Base-by-base conservation (phyloP, 1,140 invertebrate genomes). In the Cyclargus thomasi region DNA sequence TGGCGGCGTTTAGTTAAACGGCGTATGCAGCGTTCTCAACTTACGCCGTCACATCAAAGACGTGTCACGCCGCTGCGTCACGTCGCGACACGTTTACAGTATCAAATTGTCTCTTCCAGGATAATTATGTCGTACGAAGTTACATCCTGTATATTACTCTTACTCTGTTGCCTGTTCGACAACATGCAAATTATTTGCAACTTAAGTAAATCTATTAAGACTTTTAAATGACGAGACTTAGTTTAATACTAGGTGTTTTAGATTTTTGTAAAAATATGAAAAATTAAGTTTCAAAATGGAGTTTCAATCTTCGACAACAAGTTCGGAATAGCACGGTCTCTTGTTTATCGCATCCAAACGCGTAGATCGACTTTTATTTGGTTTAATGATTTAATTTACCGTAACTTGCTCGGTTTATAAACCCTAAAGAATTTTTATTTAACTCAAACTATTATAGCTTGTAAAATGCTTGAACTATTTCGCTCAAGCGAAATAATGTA, bases 1-100 rank as follows among this genome's bases (percentile, higher is more conserved):
- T 47, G 39, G 39, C 39, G 39, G 39, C 39, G 39, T 47, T 47
- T 47, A 47, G 39, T 47, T 47, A 47, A 47, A 47, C 39, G 39
- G 39, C 14, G 39, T 47, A 47, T 16, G 14, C 39, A 47, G 39
- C 14, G 39, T 47, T 47, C 39, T 47, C 39, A 47, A 47, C 39
- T 47, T 47, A 47, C 39, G 11, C 39, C 39, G 39, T 47, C 39
- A 47, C 39, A 47, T 47, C 39, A 47, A 47, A 47, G 39, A 47
- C 39, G 39, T 47, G 39, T 47, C 39, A 47, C 39, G 39, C 39
- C 39, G 8, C 39, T 16, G 14, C 39, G 39, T 47, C 39, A 47
- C 39, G 39, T 11, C 39, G 14, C 39, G 14, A 47, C 39, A 47
- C 39, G 10, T 47, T 47, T 29, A 29, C 29, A 47, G 39, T 47